These are phyloP conservation scores for Poliocrania exsul DNA, from an alignment of 2,797 vertebrate species.

Conservation along the genomic window DNA sequence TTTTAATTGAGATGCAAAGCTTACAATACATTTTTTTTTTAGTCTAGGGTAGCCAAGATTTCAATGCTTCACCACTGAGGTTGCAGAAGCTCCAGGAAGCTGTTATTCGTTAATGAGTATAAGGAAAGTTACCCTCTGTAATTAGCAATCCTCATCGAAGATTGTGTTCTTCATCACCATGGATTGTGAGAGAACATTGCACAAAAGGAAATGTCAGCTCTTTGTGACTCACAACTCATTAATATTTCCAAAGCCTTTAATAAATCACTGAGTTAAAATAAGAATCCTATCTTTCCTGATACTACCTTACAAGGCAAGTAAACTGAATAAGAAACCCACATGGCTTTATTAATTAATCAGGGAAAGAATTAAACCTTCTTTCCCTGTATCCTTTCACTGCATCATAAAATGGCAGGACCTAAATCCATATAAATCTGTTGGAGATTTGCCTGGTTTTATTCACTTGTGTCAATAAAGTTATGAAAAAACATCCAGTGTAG, in stretches of 20 bases:
- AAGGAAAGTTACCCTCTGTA: not conserved
- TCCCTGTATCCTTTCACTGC: not conserved
- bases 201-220: constrained; percentile 23
- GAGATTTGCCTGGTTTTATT: not conserved
- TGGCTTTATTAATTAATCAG: not conserved
- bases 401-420: not conserved
- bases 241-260: not conserved
- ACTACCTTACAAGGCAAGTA: not conserved
- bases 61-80: not conserved
- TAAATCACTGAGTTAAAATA: not conserved
- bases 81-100: not conserved
- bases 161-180: not conserved
- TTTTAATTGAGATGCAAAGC: not conserved
- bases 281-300: not conserved
- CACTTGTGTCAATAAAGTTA: not conserved
- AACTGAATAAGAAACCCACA: not conserved
- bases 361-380: not conserved
- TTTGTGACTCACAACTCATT: constrained; percentile 34
- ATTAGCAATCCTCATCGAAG: not conserved
- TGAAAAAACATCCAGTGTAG: not conserved
- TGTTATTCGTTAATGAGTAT: not conserved
- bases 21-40: not conserved
- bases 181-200: not conserved
- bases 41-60: not conserved
- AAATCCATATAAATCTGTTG: not conserved